Conservation (phyloP, 2,113 vertebrate species). For the Malurus elegans region DNA sequence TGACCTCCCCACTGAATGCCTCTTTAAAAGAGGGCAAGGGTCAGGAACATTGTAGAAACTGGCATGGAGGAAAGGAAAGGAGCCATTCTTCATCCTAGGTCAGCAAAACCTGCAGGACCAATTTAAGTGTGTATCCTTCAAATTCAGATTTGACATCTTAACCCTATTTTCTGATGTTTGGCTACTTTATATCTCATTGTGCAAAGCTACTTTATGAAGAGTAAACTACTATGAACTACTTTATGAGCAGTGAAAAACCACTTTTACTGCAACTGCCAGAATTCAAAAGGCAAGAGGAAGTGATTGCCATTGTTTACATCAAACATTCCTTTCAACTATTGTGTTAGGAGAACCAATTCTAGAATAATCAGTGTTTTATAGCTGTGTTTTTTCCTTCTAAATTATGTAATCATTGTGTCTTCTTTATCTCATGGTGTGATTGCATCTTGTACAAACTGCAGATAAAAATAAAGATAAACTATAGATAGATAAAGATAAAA, state of each 20-base stretch:
- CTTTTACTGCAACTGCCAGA: background rate
- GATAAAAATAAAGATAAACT: background rate
- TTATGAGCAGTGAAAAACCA: background rate
- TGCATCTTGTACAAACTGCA: background rate
- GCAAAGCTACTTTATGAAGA: background rate
- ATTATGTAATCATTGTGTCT: background rate
- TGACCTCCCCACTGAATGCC: background rate
- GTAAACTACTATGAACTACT: background rate
- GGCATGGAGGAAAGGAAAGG: background rate
- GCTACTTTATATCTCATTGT: background rate
- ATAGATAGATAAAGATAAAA: background rate
- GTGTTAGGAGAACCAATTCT: background rate
- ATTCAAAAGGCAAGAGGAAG: background rate
- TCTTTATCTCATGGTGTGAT: background rate
- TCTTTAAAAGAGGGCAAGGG: background rate
- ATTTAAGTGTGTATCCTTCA: background rate
- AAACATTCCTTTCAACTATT: background rate
- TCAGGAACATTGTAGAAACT: background rate
- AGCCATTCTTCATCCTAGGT: background rate
- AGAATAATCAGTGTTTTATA: background rate
- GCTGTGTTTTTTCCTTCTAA: background rate
- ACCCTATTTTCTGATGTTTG: background rate
- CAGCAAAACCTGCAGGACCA: background rate
- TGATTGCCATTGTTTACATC: background rate
- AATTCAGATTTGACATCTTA: background rate